Evolutionary conservation across 2,888 invertebrate species (phyloP).

Genomic region (Boloria selene): DNA sequence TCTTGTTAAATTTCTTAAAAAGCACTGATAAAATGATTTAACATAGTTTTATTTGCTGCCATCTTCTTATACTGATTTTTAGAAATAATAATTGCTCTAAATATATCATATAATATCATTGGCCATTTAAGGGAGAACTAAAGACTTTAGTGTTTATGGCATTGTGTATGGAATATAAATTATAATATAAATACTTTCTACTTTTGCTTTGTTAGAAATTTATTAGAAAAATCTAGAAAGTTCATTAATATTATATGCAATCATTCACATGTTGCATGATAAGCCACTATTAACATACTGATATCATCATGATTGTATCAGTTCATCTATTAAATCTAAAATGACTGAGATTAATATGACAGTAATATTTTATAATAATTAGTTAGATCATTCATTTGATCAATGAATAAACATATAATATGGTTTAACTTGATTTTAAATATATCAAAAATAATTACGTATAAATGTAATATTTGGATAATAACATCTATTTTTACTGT

Average conservation of each 20-base stretch:
- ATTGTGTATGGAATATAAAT: neutral
- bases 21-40: constrained; percentile 4
- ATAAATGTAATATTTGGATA: too few relatives aligned
- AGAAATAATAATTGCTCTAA: too few relatives aligned
- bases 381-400: too few relatives aligned
- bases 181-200: neutral
- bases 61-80: neutral
- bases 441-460: too few relatives aligned
- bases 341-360: neutral
- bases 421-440: too few relatives aligned
- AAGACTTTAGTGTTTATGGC: too few relatives aligned
- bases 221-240: neutral
- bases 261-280: constrained; percentile 10
- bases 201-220: neutral
- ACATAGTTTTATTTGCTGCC: constrained; percentile 8
- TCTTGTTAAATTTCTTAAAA: constrained; percentile 26
- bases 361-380: neutral
- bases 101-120: too few relatives aligned
- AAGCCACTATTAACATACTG: constrained; percentile 4
- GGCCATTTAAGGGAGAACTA: too few relatives aligned
- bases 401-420: too few relatives aligned
- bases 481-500: too few relatives aligned
- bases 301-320: constrained; percentile 4
- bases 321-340: constrained; percentile 5
- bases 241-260: neutral